A percentile compares a stretch with the other conserved stretches of the same genome.
phyloP scores from a whole-genome alignment of 2,797 vertebrate genomes.

The Ciconia nigra region DNA sequence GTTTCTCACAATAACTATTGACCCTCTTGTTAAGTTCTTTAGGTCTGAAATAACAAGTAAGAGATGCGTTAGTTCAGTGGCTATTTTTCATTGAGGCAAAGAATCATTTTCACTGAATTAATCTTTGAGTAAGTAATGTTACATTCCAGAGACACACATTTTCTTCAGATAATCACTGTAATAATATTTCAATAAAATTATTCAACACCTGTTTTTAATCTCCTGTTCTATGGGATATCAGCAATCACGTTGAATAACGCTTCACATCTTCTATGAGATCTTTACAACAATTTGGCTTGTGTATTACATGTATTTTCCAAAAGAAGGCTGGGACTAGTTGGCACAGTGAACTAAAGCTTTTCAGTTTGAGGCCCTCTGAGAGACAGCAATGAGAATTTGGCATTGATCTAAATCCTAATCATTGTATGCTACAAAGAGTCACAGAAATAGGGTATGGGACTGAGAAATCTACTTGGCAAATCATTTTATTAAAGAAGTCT shows the following conservation, averaged over 20 bases:
- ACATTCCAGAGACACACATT: not conserved
- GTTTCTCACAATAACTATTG: not conserved
- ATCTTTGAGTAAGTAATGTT: not conserved
- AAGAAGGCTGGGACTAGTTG: not conserved
- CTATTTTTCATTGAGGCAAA: not conserved
- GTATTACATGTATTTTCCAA: not conserved
- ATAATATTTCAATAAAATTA: not conserved
- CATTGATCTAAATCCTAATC: not conserved
- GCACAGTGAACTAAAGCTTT: not conserved
- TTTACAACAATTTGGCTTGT: not conserved
- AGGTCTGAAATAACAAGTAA: not conserved
- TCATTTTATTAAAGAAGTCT: not conserved
- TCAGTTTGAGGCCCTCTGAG: not conserved
- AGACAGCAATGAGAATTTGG: not conserved
- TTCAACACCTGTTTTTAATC: not conserved
- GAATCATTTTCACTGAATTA: not conserved
- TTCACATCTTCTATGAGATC: not conserved
- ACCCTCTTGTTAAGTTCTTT: not conserved
- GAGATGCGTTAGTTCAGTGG: not conserved
- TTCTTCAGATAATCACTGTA: constrained; percentile 10
- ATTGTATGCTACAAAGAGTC: not conserved
- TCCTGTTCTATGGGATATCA: not conserved
- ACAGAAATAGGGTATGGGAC: not conserved
- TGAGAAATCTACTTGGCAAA: not conserved
- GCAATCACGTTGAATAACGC: not conserved